A percentile compares a stretch with the other conserved stretches of the same genome.
These are phyloP conservation scores for Drosophila nr. perissopoda DNA, from an alignment of 2,888 invertebrate species.

Conservation along the genomic window DNA sequence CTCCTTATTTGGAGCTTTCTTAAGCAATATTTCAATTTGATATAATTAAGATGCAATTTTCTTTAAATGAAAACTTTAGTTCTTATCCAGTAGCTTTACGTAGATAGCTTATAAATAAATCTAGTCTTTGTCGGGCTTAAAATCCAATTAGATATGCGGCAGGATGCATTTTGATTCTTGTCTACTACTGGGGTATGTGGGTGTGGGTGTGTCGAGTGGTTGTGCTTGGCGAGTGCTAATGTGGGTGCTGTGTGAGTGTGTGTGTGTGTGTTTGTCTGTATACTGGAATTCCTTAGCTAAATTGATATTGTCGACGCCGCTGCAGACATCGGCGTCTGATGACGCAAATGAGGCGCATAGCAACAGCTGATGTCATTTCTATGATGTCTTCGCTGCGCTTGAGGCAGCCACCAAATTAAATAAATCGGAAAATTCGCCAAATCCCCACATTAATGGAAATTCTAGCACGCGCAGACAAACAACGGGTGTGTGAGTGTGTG, in stretches of 20 bases:
- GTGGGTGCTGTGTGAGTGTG: background rate
- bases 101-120: background rate
- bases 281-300: slow-evolving; percentile 34
- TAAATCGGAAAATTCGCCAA: slow-evolving; percentile 65
- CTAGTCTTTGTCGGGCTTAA: background rate
- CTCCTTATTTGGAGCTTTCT: background rate
- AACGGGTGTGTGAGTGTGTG: slow-evolving; percentile 17
- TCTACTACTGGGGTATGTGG: background rate
- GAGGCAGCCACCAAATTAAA: slow-evolving; percentile 58
- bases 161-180: slow-evolving; percentile 13
- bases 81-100: background rate
- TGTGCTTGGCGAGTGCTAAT: background rate
- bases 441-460: slow-evolving; percentile 67
- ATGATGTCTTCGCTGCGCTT: slow-evolving; percentile 27
- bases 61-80: background rate
- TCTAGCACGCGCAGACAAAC: slow-evolving; percentile 59
- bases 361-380: slow-evolving; percentile 59
- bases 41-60: background rate
- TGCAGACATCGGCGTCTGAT: slow-evolving; percentile 38
- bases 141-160: background rate
- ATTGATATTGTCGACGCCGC: slow-evolving; percentile 34
- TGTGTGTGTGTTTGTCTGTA: background rate
- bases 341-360: slow-evolving; percentile 63
- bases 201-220: background rate
- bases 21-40: background rate